These are phyloP conservation scores for Arenaria interpres DNA, from an alignment of 2,113 vertebrate genomes.

Conservation along the genomic window DNA sequence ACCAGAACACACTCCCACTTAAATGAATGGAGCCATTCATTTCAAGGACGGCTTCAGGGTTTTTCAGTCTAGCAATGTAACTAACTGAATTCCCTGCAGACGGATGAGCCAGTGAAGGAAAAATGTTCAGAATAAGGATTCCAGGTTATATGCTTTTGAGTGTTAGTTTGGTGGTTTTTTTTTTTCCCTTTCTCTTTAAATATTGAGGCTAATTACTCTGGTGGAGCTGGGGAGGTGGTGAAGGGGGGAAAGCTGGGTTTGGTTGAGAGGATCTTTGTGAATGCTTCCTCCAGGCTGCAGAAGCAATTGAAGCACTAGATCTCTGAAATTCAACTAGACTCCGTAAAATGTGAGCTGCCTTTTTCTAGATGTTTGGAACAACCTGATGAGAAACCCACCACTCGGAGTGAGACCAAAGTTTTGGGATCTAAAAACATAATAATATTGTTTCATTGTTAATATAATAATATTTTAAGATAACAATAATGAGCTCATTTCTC, in stretches of 20 bases:
- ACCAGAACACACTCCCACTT: conserved; percentile 53
- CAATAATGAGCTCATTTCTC: neutral
- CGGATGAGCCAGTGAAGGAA: conserved; percentile 29
- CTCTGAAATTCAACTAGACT: neutral
- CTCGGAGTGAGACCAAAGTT: neutral
- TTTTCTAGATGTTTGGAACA: neutral
- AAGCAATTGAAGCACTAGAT: neutral
- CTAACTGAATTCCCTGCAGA: conserved; percentile 54
- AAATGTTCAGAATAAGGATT: conserved; percentile 21
- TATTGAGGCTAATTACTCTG: neutral
- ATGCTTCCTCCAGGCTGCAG: neutral
- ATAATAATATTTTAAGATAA: neutral
- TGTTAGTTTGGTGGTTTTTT: neutral
- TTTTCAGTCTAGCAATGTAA: conserved; percentile 27
- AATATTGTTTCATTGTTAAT: neutral
- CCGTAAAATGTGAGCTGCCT: neutral
- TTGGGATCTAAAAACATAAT: neutral
- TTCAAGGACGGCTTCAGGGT: conserved; percentile 38
- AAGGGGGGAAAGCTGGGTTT: neutral
- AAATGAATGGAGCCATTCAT: conserved; percentile 65
- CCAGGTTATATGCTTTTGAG: neutral
- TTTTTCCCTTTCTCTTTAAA: neutral
- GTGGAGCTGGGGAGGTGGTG: neutral
- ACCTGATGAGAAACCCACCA: neutral
- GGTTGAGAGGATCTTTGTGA: neutral